Percentiles rank a stretch among this genome's conserved stretches.
Evolutionary conservation across 2,113 vertebrate species (phyloP).

Genomic region (Chlorodrepanis virens): DNA sequence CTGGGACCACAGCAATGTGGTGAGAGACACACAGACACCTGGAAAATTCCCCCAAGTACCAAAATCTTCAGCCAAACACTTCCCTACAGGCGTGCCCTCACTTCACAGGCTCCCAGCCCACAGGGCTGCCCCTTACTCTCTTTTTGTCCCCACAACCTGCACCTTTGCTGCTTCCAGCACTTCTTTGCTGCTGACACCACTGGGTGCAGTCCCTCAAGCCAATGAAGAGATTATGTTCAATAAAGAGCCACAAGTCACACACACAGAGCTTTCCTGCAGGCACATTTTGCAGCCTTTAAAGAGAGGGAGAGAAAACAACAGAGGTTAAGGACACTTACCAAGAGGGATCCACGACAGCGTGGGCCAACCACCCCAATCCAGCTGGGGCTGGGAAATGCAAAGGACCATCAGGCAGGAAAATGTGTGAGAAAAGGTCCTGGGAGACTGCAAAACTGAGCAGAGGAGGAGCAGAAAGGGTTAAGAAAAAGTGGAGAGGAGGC

Average conservation of each 20-base stretch:
- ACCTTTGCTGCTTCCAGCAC: background rate
- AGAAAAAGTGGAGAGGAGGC: background rate
- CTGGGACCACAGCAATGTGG: background rate
- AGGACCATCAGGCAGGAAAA: conserved; percentile 27
- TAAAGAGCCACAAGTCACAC: background rate
- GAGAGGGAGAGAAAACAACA: background rate
- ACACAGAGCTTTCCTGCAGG: background rate
- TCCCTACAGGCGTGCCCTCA: background rate
- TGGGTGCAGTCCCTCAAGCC: background rate
- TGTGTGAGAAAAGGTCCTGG: conserved; percentile 10
- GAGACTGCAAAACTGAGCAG: conserved; percentile 24
- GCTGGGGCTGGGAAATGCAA: background rate
- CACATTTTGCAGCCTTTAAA: background rate
- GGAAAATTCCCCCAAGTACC: background rate
- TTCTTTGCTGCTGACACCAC: background rate
- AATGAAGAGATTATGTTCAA: background rate
- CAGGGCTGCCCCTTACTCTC: rapidly evolving
- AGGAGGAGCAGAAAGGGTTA: conserved; percentile 31
- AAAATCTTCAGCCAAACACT: background rate
- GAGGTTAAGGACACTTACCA: conserved; percentile 41
- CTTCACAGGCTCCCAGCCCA: background rate
- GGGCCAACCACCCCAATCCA: conserved; percentile 19
- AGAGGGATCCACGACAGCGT: background rate
- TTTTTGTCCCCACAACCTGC: background rate
- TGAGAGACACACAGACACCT: background rate